Evolutionary conservation across 2,797 vertebrate species (phyloP).

Genomic region (Enteromius paludinosus): DNA sequence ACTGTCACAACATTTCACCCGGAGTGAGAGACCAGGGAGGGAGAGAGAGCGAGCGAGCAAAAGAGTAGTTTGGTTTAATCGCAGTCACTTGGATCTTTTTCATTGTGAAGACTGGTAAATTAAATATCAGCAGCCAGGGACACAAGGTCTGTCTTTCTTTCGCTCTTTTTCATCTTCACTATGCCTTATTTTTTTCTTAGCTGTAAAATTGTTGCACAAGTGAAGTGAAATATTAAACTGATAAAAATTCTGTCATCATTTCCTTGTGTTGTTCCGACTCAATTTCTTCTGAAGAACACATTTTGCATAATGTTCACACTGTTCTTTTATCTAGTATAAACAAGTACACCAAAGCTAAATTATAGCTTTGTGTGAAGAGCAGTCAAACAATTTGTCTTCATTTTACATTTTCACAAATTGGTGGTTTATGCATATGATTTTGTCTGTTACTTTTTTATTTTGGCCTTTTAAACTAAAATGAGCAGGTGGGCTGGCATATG

Average conservation of each 20-base stretch:
- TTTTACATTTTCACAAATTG: not conserved
- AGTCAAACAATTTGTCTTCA: not conserved
- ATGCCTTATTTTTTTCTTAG: not conserved
- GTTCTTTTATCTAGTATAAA: not conserved
- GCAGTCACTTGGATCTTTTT: conserved; percentile 32
- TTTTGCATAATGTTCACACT: not conserved
- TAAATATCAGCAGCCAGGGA: conserved; percentile 45
- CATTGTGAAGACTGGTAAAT: conserved; percentile 48
- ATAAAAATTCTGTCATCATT: not conserved
- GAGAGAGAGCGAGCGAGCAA: conserved; percentile 62
- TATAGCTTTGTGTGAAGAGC: not conserved
- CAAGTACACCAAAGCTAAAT: not conserved
- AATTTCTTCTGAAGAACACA: not conserved
- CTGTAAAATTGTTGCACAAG: conserved; percentile 13
- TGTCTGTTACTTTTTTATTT: not conserved
- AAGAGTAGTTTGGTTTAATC: conserved; percentile 53
- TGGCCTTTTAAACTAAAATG: not conserved
- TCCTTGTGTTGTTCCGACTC: not conserved
- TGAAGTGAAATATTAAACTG: not conserved
- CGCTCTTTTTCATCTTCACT: conserved; percentile 20
- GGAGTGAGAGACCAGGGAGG: conserved; percentile 55
- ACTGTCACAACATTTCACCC: conserved; percentile 84
- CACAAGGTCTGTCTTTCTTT: conserved; percentile 6
- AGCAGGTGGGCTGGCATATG: not conserved
- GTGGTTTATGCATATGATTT: not conserved